Base-by-base conservation (phyloP, 2,888 invertebrate species). In the Plagodis dolabraria region DNA sequence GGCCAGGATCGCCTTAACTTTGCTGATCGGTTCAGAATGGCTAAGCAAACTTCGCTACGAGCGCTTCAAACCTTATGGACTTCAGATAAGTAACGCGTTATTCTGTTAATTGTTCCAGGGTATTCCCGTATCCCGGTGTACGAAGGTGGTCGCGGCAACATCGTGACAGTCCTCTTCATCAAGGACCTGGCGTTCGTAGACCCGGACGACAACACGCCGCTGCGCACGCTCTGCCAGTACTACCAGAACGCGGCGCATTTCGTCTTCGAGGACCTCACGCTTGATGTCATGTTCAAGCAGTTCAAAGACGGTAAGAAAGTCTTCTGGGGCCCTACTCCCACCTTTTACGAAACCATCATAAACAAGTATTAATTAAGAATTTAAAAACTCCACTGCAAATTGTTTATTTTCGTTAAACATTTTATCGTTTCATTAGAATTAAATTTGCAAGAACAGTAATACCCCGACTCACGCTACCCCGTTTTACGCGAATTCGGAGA, bases 141-240 rank as follows among this genome's bases (percentile, higher is more conserved):
- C 83, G 98, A 98, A 74, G 95, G 95, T 0, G 93, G 94, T 63
- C 94, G 96, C 58, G 95, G 95, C 67, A 97, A 98, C 86, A 97
- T 99, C 75, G 95, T 98, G 9, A 96, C 97, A 4, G 94, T 99
- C 80, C 93, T 99, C 22, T 98, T 98, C 87, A 98, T 98, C 72
- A 99, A 99, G 87, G 99, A 99, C 91, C 93, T 99, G 75, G 98
- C 99, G 2, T 97, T 99, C 79, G 96, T 99, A 67, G 99, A 99
- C 91, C 98, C 99, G 0, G 98, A 99, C 86, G 99, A 99, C 89
- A 97, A 97, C 85, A 98, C 98, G 11, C 97, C 98, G 0, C 89
- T 99, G 63, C 96, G 96, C 79, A 98, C 98, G 0, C 94, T 98
- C 47, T 97, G 97, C 85, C 96, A 97, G 87, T 98, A 98, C 89